Percentiles rank a stretch among this genome's conserved stretches.
phyloP scores from a whole-genome alignment of 1,140 invertebrate species.

The Hypsibius dujardini region DNA sequence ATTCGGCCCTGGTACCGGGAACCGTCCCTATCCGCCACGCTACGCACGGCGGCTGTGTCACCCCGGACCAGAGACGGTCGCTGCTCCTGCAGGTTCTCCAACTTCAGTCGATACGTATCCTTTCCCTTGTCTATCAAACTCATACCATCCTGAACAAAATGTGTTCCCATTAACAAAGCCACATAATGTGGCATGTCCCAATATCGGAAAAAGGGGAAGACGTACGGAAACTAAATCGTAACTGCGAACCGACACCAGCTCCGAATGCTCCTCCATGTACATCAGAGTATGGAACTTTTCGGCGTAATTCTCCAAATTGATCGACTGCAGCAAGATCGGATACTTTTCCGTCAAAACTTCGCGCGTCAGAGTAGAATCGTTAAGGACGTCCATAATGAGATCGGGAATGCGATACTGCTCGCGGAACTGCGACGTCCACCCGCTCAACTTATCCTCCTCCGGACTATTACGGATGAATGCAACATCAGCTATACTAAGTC shows the following conservation, averaged over 20 bases:
- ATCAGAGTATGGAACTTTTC: slow-evolving; percentile 48
- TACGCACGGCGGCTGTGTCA: background rate
- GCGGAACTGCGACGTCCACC: background rate
- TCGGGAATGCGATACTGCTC: background rate
- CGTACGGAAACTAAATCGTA: slow-evolving; percentile 41
- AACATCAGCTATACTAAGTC: too few species aligned
- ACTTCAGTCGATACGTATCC: background rate
- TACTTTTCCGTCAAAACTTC: background rate
- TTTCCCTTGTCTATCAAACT: background rate
- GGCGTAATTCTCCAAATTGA: slow-evolving; percentile 29
- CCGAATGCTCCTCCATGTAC: slow-evolving; percentile 53
- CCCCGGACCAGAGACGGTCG: background rate
- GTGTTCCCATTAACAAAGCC: background rate
- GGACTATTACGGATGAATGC: background rate
- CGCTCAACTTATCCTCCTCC: background rate
- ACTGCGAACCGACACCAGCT: slow-evolving; percentile 43
- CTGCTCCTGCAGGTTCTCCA: background rate
- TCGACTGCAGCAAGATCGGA: background rate
- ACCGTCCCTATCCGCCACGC: background rate
- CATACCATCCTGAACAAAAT: background rate
- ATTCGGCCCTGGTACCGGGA: background rate
- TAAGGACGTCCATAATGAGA: background rate
- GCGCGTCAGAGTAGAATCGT: background rate
- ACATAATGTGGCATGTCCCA: too few species aligned
- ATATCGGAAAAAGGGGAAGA: background rate